These are phyloP conservation scores for Antitype chi DNA, from an alignment of 2,888 invertebrate species.

Conservation along the genomic window DNA sequence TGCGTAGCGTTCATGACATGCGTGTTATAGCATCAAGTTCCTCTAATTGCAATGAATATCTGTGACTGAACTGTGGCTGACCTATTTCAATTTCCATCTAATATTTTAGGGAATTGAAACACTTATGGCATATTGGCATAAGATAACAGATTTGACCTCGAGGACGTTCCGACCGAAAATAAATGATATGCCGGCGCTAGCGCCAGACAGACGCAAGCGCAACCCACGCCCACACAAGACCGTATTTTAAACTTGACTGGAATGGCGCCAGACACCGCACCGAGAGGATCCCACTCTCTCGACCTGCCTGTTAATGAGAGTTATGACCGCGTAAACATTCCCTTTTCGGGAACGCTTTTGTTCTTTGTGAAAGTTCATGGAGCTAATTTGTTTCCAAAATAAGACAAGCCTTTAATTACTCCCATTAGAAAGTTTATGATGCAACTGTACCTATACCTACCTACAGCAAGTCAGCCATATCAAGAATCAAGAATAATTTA, in stretches of 20 bases:
- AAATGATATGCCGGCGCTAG: conserved; percentile 71
- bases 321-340: conserved; percentile 81
- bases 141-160: conserved; percentile 69
- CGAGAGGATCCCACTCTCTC: conserved; percentile 66
- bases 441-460: conserved; percentile 5
- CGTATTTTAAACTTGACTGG: conserved; percentile 82
- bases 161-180: conserved; percentile 72
- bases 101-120: conserved; percentile 18
- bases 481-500: too few species aligned
- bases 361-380: conserved; percentile 59
- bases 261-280: conserved; percentile 76
- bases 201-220: conserved; percentile 66
- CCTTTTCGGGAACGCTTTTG: conserved; percentile 78
- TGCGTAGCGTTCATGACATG: conserved; percentile 12
- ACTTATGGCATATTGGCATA: conserved; percentile 32
- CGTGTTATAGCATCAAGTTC: conserved; percentile 17
- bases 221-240: conserved; percentile 74
- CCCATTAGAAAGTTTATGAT: conserved; percentile 33
- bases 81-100: conserved; percentile 15
- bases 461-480: neutral
- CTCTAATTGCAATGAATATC: conserved; percentile 4
- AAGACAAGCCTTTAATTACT: conserved; percentile 44
- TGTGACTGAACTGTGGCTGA: neutral
- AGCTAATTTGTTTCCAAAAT: conserved; percentile 58
- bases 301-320: conserved; percentile 74